These are phyloP conservation scores for Laterallus jamaicensis DNA, from an alignment of 2,113 vertebrate genomes.

Conservation along the genomic window DNA sequence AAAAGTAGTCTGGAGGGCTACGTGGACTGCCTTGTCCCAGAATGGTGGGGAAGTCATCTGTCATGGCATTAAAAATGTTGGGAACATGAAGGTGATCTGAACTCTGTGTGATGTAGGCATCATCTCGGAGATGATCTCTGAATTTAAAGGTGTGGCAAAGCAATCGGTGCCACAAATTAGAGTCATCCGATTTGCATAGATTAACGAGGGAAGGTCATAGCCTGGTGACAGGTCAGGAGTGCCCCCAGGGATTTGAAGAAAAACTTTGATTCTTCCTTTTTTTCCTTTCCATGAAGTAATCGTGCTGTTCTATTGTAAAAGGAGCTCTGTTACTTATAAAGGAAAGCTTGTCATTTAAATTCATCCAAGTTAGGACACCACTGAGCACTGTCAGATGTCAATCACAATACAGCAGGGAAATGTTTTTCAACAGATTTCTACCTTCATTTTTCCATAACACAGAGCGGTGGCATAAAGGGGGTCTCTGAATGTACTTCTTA, in stretches of 20 bases:
- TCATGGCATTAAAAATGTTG: constrained; percentile 64
- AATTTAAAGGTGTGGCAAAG: constrained; percentile 78
- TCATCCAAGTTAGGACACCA: constrained; percentile 81
- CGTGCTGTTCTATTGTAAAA: constrained; percentile 82
- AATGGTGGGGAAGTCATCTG: constrained; percentile 67
- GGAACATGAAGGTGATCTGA: constrained; percentile 66
- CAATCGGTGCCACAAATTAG: constrained; percentile 75
- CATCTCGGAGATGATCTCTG: constrained; percentile 60
- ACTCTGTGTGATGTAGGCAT: constrained; percentile 68
- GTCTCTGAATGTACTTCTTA: constrained; percentile 65
- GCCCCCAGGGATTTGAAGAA: constrained; percentile 75
- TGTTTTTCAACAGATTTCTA: constrained; percentile 82
- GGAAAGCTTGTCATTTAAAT: constrained; percentile 84
- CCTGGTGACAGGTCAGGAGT: constrained; percentile 76
- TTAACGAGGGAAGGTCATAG: constrained; percentile 76
- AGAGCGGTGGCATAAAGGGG: constrained; percentile 74
- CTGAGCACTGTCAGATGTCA: constrained; percentile 81
- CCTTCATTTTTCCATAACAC: constrained; percentile 75
- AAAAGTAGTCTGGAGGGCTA: constrained; percentile 68
- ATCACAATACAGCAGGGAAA: constrained; percentile 79
- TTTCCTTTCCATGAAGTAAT: constrained; percentile 68
- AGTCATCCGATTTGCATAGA: constrained; percentile 80
- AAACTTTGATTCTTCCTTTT: constrained; percentile 82
- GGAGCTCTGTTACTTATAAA: constrained; percentile 78
- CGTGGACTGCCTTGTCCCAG: constrained; percentile 59